Evolutionary conservation across 2,113 vertebrate genomes (phyloP).

Genomic region (Scolopax mira): DNA sequence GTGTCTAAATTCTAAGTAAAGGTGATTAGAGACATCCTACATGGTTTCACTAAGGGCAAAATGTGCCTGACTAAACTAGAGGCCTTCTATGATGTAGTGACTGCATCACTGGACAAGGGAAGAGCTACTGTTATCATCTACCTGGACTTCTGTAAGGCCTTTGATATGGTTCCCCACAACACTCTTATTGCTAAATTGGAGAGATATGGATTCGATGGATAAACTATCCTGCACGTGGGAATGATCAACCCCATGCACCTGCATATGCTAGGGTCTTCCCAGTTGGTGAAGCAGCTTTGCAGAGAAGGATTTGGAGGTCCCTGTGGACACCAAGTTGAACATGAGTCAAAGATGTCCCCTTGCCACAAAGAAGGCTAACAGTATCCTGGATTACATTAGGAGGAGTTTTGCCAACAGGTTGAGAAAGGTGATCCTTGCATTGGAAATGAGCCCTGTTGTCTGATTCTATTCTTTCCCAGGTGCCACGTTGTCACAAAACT

Average conservation of each 20-base stretch:
- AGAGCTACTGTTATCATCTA: neutral
- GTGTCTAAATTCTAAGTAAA: neutral
- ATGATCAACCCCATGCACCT: neutral
- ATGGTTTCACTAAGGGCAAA: neutral
- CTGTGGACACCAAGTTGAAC: neutral
- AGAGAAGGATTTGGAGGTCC: neutral
- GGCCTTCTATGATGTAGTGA: neutral
- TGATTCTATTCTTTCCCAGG: neutral
- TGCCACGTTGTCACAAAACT: neutral
- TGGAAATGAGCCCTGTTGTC: neutral
- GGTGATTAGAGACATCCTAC: neutral
- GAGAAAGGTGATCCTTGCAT: neutral
- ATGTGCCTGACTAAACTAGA: neutral
- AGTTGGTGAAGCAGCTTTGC: neutral
- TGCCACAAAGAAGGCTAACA: neutral
- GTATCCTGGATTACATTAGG: neutral
- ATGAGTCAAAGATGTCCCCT: neutral
- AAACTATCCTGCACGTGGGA: neutral
- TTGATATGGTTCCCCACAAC: fast-evolving
- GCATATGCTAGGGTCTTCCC: neutral
- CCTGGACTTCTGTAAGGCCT: neutral
- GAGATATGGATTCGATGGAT: neutral
- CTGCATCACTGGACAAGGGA: neutral
- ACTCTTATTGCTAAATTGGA: neutral
- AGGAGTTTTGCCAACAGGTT: neutral